Base-by-base conservation (phyloP, 2,888 invertebrate genomes). In the Euphydryas editha region DNA sequence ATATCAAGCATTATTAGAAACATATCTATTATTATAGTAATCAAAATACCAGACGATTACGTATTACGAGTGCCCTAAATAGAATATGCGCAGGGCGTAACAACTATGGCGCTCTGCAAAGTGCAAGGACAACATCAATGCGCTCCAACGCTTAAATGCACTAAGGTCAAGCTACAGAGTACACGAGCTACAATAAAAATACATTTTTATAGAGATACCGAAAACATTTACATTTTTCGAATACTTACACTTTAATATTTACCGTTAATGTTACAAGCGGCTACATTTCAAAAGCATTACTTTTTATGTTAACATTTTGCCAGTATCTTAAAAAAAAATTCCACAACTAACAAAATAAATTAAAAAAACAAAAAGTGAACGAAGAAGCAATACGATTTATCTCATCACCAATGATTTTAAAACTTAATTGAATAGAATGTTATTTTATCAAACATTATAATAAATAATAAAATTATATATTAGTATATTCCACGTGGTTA, bases 71-170 rank as follows among this genome's bases (percentile, higher is more conserved):
- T 47, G 57, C 64, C 69, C 65, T 74, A 56, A 56, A 18, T 47
- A 42, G 44, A 59, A 56, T 65, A 59, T 67, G 59, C 72, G 71
- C 68, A 65, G 62, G 69, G 68, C 66, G 71, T 66, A 76, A 75
- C 18, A 62, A 73, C 71, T 73, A 75, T 75, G 73, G 70, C 59
- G 62, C 68, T 37, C 54, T 44, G 24, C 70, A 83, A 85, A 87
- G 85, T 82, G 81, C 84, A 86, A 85, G 87, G 84, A 81, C 83
- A 78, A 81, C 78, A 75, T 79, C 84, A 87, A 87, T 87, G 82
- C 80, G 78, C 72, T 76, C 77, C 73, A 58, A 78, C 79, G 79
- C 79, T 82, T 81, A 82, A 74, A 77, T 78, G 76, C 59, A 73
- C 71, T 80, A 76, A 84, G 82, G 85, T 84, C 81, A 80, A 56